A percentile compares a stretch with the other conserved stretches of the same genome.
Evolutionary conservation across 2,888 invertebrate genomes (phyloP).

Genomic region (Apoda limacodes): DNA sequence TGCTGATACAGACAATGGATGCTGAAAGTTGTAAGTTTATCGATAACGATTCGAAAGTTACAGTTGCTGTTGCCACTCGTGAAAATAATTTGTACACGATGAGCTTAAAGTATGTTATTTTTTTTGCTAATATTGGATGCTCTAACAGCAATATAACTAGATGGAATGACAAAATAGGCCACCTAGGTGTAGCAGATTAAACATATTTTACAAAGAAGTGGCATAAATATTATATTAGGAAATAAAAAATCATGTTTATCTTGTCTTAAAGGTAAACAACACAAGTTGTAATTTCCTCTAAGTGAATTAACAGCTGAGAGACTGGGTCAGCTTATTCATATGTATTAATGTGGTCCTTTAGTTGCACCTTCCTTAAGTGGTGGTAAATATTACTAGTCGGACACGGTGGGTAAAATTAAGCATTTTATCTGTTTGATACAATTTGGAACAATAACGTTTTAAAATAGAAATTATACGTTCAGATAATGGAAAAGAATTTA

Average conservation of each 20-base stretch:
- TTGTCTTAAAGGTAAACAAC: conserved; percentile 3
- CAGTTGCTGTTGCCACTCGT: not conserved
- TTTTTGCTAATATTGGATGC: not conserved
- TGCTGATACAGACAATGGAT: not conserved
- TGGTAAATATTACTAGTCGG: conserved; percentile 2
- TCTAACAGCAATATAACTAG: not conserved
- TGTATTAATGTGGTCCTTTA: conserved; percentile 6
- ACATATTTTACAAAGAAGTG: not conserved
- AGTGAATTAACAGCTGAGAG: not conserved
- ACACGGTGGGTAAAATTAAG: conserved; percentile 2
- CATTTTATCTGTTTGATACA: not conserved
- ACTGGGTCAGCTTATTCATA: conserved; percentile 4
- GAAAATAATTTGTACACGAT: not conserved
- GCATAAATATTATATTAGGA: not conserved
- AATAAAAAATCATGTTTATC: conserved; percentile 1
- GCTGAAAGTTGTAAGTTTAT: not conserved
- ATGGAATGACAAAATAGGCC: not conserved
- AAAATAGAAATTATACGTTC: not conserved
- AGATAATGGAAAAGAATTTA: not conserved
- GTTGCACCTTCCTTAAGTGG: conserved; percentile 4
- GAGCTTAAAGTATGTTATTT: not conserved
- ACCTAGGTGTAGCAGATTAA: conserved; percentile 5
- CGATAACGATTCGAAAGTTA: not conserved
- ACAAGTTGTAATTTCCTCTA: not conserved
- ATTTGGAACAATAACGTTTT: not conserved